Conservation (phyloP, 53 echinoderm and acorn worm species). For the Paracentrotus lividus region DNA sequence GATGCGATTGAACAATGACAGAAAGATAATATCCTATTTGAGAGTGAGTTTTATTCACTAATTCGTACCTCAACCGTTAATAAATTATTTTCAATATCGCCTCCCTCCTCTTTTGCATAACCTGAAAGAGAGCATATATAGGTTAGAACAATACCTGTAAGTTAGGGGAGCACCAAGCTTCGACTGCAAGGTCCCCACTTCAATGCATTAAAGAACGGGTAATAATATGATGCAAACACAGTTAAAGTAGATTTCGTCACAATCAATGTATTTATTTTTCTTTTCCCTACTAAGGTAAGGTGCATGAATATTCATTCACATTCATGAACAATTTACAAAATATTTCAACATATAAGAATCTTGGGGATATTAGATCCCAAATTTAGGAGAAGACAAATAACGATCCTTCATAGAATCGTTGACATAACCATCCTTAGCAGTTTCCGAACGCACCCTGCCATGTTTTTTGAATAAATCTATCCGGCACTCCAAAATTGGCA, state of each 20-base stretch:
- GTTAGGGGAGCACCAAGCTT: neutral
- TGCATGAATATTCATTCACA: neutral
- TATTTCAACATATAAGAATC: neutral
- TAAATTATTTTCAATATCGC: no score
- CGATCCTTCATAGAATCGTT: constrained; percentile 44
- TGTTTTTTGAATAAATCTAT: no score
- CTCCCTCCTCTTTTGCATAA: no score
- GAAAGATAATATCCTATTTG: constrained; percentile 81
- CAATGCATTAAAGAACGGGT: constrained; percentile 15
- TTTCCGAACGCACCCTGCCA: constrained; percentile 63
- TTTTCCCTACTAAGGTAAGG: no score
- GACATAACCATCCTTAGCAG: constrained; percentile 66
- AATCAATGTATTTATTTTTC: no score
- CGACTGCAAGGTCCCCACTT: neutral
- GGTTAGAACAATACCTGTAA: no score
- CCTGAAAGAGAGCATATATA: no score
- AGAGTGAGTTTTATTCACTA: constrained; percentile 74
- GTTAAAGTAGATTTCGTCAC: no score
- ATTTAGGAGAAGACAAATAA: constrained; percentile 53
- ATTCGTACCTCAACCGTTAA: no score
- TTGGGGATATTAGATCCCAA: constrained; percentile 30
- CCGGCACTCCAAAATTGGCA: constrained; percentile 63
- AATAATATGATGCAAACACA: neutral
- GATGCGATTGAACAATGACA: constrained; percentile 76
- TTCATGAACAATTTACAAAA: neutral